Conservation (phyloP, 2,888 invertebrate species). For the Mesorhabditis belari region DNA sequence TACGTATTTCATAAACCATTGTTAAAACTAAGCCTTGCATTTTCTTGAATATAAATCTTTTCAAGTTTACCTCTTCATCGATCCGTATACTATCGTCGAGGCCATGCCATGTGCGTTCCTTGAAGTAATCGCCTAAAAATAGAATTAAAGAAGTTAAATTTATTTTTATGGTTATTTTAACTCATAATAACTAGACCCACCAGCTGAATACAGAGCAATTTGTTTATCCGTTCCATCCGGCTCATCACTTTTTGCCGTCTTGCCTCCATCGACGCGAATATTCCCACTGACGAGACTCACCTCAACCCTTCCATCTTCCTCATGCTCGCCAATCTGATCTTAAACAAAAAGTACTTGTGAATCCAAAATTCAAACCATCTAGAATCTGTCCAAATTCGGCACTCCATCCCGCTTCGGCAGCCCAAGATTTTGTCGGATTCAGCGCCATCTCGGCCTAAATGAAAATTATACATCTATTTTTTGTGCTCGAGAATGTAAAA, state of each 20-base stretch:
- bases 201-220: slow-evolving; percentile 27
- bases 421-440: slow-evolving; percentile 27
- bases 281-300: slow-evolving; percentile 46
- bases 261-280: slow-evolving; percentile 24
- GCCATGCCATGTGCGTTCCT: slow-evolving; percentile 74
- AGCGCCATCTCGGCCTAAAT: slow-evolving; percentile 68
- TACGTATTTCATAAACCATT: no score
- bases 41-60: neutral
- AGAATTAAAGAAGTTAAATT: neutral
- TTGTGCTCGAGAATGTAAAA: neutral
- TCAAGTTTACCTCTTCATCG: slow-evolving; percentile 59
- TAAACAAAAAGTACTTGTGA: no score
- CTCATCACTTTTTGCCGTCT: slow-evolving; percentile 16
- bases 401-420: slow-evolving; percentile 39
- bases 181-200: slow-evolving; percentile 1
- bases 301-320: slow-evolving; percentile 28
- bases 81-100: slow-evolving; percentile 68
- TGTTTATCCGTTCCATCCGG: no score
- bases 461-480: no score
- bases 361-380: slow-evolving; percentile 18
- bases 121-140: slow-evolving; percentile 62
- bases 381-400: slow-evolving; percentile 40
- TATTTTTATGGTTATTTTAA: neutral
- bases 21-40: neutral
- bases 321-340: slow-evolving; percentile 26